A percentile compares a stretch with the other conserved stretches of the same genome.
Conservation (phyloP, 2,888 invertebrate genomes). For the Spatulosminthurus flaviceps region DNA sequence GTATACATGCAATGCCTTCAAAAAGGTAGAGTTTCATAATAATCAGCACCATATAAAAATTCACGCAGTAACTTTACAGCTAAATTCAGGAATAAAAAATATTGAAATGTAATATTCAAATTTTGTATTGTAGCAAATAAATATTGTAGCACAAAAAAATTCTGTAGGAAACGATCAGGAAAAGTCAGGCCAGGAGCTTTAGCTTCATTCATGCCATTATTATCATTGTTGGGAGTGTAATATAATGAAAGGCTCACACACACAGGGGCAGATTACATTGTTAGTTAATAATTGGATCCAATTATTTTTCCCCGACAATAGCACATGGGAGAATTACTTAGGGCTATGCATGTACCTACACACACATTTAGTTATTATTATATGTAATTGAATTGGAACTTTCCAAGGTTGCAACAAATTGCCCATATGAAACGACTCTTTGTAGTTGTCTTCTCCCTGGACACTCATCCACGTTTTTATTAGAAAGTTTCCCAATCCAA, state of each 20-base stretch:
- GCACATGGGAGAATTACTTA: slow-evolving; percentile 8
- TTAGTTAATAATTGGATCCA: slow-evolving; percentile 39
- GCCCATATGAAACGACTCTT: slow-evolving; percentile 22
- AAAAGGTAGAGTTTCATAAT: too few species aligned
- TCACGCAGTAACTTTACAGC: too few species aligned
- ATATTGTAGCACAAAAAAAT: not conserved
- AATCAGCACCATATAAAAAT: too few species aligned
- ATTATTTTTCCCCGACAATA: slow-evolving; percentile 24
- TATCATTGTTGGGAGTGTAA: not conserved
- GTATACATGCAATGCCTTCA: too few species aligned
- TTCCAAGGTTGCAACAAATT: slow-evolving; percentile 37
- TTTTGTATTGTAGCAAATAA: not conserved
- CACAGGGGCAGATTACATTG: slow-evolving; percentile 31
- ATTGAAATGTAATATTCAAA: too few species aligned
- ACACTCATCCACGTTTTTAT: not conserved
- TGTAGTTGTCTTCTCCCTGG: not conserved
- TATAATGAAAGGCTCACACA: slow-evolving; percentile 21
- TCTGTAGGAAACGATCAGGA: not conserved
- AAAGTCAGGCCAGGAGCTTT: not conserved
- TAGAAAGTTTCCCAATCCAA: not conserved
- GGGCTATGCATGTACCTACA: not conserved
- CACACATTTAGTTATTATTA: not conserved
- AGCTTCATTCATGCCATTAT: not conserved
- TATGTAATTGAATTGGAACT: slow-evolving; percentile 1
- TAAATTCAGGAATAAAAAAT: too few species aligned